These are phyloP conservation scores for Helicoverpa assulta DNA, from an alignment of 2,888 invertebrate genomes.

Conservation along the genomic window DNA sequence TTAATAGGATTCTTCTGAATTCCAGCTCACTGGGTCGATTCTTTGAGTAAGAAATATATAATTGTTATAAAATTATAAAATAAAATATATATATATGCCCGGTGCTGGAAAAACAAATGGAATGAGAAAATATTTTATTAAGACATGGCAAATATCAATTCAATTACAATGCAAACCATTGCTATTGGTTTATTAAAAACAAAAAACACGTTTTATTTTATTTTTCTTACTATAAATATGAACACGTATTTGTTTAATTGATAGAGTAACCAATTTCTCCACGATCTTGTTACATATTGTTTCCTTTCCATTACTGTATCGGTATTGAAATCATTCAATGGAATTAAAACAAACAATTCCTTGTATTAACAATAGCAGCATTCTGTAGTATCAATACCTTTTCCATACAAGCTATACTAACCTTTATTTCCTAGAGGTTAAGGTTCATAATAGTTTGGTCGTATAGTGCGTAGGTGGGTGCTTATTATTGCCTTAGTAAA, in stretches of 20 bases:
- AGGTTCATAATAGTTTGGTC: constrained; percentile 6
- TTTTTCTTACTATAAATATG: not conserved
- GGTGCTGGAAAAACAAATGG: no score
- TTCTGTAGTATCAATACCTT: constrained; percentile 1
- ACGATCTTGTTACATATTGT: constrained; percentile 6
- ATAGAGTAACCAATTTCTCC: not conserved
- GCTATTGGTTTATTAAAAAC: no score
- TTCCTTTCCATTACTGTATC: constrained; percentile 26
- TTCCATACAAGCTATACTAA: constrained; percentile 1
- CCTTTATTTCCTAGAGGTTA: not conserved
- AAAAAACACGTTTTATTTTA: not conserved
- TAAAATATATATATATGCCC: no score
- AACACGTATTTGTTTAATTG: not conserved
- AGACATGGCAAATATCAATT: no score
- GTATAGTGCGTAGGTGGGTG: constrained; percentile 19
- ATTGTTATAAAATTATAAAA: no score
- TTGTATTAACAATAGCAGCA: constrained; percentile 21
- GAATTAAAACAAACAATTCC: constrained; percentile 29
- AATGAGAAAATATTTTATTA: not conserved
- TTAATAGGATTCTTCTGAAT: not conserved
- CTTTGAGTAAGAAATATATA: no score
- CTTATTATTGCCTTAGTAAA: constrained; percentile 40
- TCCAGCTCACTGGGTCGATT: not conserved
- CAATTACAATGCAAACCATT: no score
- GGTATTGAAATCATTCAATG: constrained; percentile 12